Base-by-base conservation (phyloP, 2,888 invertebrate species). In the Xanthorhoe designata region DNA sequence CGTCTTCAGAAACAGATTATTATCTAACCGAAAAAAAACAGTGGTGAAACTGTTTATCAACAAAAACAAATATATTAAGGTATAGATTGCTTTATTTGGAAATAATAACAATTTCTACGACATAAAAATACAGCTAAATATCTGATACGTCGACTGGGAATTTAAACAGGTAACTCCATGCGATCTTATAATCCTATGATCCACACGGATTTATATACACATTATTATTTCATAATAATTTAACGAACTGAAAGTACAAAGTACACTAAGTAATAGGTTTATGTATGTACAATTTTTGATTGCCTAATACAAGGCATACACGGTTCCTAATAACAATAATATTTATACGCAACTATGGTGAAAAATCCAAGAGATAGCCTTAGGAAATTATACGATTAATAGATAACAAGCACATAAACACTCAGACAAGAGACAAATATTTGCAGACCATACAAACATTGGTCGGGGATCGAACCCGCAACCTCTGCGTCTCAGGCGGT, bases 91-190 rank as follows among this genome's bases (percentile, higher is more conserved):
- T 60, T 56, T 56, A 60, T 56, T 65, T 38, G 29, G 51, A 51
- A 62, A 56, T 56, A 42, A 13, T 42, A 65, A 56, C 51, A 50
- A 50, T 42, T 29, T 59, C 50, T 59, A 42, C 42, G 59, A 55
- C 29, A 55, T 51, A 38, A 29, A 51, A 50, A 24, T 24, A 61
- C 50, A 35, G 13, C 54, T 50, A 9, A 38, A 19, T 52, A n/a
- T 58, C 38, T 51, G 17, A 45, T 47, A 57, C 42, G 15, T 63
- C 63, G 51, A 63, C 63, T 53, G 45, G 52, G 24, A 63, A 53
- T 63, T 57, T 58, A 2, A 10, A 18, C 18, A 56, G 35, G 35
- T 35, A 35, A 52, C 47, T 51, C 19, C 13, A 17, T 35, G 15
- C 18, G 49, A 38, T 19, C 2, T 42, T 49, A 49, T 17, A 57